A percentile compares a stretch with the other conserved stretches of the same genome.
These are phyloP conservation scores for Epinephelus lanceolatus DNA, from an alignment of 2,113 vertebrate species.

Conservation along the genomic window DNA sequence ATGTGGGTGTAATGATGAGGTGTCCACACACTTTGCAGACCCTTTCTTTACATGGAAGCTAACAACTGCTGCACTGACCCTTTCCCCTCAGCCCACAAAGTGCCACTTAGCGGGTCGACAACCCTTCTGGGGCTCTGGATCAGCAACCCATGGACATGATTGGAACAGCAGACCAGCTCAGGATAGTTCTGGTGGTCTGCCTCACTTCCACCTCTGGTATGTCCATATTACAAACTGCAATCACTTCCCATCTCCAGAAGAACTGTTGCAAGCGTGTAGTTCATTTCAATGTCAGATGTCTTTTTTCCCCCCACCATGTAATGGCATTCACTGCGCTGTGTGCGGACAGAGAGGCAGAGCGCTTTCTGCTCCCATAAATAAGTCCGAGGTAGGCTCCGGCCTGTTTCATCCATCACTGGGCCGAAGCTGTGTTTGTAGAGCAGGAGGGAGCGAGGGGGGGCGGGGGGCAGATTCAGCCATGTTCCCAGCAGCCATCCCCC, in stretches of 20 bases:
- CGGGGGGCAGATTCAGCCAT: conserved; percentile 61
- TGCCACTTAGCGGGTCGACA: conserved; percentile 16
- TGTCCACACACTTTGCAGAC: not conserved
- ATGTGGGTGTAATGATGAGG: not conserved
- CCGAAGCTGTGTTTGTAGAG: conserved; percentile 72
- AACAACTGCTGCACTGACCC: not conserved
- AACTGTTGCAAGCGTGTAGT: conserved; percentile 69
- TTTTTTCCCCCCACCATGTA: conserved; percentile 38
- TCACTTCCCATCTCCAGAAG: conserved; percentile 64
- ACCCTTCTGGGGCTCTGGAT: conserved; percentile 14
- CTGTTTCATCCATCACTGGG: conserved; percentile 82
- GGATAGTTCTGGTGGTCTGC: conserved; percentile 66
- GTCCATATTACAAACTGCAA: conserved; percentile 70
- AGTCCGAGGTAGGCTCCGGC: conserved; percentile 63
- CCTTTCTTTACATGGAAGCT: not conserved
- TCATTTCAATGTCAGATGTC: conserved; percentile 78
- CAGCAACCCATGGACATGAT: conserved; percentile 42
- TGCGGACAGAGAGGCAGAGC: conserved; percentile 61
- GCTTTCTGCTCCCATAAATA: conserved; percentile 80
- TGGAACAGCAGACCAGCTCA: conserved; percentile 64
- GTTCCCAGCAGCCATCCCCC: conserved; percentile 75
- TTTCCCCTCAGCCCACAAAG: not conserved
- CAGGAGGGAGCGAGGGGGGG: conserved; percentile 49
- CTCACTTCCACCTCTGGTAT: conserved; percentile 75
- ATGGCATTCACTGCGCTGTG: conserved; percentile 66